Evolutionary conservation across 2,797 vertebrate genomes (phyloP), one percentile per base, ranked within the genome.

Genomic region (Enteromius mattozi): DNA sequence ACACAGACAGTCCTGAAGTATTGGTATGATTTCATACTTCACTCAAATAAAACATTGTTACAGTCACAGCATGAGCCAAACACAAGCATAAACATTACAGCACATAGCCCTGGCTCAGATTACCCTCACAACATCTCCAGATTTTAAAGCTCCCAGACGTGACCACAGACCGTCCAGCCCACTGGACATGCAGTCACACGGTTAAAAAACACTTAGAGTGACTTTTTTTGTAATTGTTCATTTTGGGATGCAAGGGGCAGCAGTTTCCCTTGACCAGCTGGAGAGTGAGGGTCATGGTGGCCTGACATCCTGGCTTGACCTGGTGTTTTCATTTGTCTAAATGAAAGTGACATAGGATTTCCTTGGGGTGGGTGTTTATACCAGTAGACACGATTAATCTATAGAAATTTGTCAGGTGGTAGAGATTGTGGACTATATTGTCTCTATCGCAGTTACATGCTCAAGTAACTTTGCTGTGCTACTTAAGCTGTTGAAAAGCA

Each of bases 1-100:
- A 82, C 59, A 72, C 56, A 45, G 81, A 72, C 78, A 79, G 82
- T 86, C 81, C 78, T 86, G 70, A 88, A 85, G 49, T 81, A 85
- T 85, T 87, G 86, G 87, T 85, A 75, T 86, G 86, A 87, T 80
- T 88, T 90, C 87, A 86, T 86, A 72, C 87, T 84, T 87, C 69
- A 81, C 83, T 88, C 81, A 87, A 86, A 87, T 87, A 86, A 85
- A 86, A 86, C 82, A 86, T 87, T n/a, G 81, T 88, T 85, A 83
- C 59, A 87, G 86, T 85, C 77, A 65, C 30, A 30, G 68, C 54
- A 42, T 79, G 61, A 70, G 86, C 89, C 86, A 87, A 87, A 86
- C 72, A 69, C 68, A 80, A 81, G 85, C 85, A 74, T 87, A 87
- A 90, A 88, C 84, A 88, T 85, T 87, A 83, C 87, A 83, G 49